Base-by-base conservation (phyloP, 1,140 invertebrate species). In the Lordiphosa stackelbergi region DNA sequence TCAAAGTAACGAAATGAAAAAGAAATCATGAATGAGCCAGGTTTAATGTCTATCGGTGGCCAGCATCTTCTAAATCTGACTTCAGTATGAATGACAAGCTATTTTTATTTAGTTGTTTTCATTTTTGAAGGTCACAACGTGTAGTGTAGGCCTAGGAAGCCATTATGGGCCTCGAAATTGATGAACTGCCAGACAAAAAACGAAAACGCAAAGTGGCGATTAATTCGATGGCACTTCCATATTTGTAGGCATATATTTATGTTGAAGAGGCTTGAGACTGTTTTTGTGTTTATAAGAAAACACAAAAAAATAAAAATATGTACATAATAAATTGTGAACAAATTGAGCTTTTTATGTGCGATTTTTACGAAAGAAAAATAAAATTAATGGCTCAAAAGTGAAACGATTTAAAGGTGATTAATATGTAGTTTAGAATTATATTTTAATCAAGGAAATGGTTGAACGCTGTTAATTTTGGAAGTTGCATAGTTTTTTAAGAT, bases 181-280 rank as follows among this genome's bases (percentile, higher is more conserved):
- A 64, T 59, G 51, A 64, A 46, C 49, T 53, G 40, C 55, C 51
- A 22, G 22, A 34, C 38, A 61, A 36, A 46, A 79, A 60, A 65
- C 40, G 36, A 55, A 66, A 53, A 66, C 66, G 49, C 55, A 68
- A 79, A 79, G 75, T 83, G 75, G 47, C 71, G 75, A 79, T 79
- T 81, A 75, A 75, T 81, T 79, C 53, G 75, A 79, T 79, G 75
- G 75, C 77, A 81, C 75, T 81, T 79, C 75, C 77, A 79, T 68
- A 68, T 79, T 75, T 75, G 42, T 64, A 75, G 75, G 77, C 75
- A 75, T 79, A 79, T 69, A 60, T 75, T 75, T 75, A 13, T 34
- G 5, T 68, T 51, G 61, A 52, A 71, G 78, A 73, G 56, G 52
- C 13, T 53, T 54, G 12, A 54, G 35, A 38, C 37, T 28, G 12